These are phyloP conservation scores for Pandemis heparana DNA, from an alignment of 2,888 invertebrate genomes.

Conservation along the genomic window DNA sequence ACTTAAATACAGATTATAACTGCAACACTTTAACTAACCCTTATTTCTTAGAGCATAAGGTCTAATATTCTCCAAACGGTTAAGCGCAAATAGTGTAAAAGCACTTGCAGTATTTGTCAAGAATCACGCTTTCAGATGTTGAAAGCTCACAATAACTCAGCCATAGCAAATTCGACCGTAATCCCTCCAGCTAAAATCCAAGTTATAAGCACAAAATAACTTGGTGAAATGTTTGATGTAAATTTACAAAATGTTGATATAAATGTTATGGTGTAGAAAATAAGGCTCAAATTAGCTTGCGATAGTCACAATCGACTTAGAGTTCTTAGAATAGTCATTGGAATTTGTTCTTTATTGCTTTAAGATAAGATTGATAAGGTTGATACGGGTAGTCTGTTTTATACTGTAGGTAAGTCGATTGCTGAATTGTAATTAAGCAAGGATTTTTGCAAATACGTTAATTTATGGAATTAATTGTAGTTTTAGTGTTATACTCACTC, in stretches of 20 bases:
- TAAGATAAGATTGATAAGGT: slow-evolving; percentile 9
- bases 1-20: slow-evolving; percentile 41
- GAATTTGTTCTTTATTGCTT: background rate
- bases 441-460: no score
- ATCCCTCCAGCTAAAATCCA: background rate
- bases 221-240: background rate
- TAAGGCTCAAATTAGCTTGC: slow-evolving; percentile 10
- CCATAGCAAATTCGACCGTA: slow-evolving; percentile 44
- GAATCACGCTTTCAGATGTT: slow-evolving; percentile 73
- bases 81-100: slow-evolving; percentile 27
- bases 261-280: background rate
- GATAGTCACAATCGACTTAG: background rate
- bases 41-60: background rate
- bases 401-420: no score
- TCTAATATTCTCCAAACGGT: background rate
- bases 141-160: slow-evolving; percentile 39
- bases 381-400: no score
- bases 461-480: no score
- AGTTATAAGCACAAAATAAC: slow-evolving; percentile 26
- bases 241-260: background rate
- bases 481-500: no score
- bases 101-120: slow-evolving; percentile 59
- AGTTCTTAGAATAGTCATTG: background rate
- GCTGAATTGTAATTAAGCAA: no score
- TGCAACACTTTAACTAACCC: background rate